Conservation (phyloP, 2,797 vertebrate genomes). For the Cyclura pinguis region DNA sequence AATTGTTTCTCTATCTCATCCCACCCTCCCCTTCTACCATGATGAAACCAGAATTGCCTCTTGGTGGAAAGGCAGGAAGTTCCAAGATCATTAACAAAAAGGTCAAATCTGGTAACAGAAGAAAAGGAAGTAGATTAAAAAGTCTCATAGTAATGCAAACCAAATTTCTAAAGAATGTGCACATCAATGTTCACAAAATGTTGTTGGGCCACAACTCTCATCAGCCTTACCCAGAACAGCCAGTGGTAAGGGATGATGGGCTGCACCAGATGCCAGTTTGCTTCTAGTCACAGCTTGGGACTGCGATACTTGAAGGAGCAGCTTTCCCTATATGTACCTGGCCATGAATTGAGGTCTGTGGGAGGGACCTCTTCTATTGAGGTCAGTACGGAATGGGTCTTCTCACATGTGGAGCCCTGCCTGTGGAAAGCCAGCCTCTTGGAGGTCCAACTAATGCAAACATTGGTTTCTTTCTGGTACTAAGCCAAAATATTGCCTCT, state of each 20-base stretch:
- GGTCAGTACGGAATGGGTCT: too few relatives aligned
- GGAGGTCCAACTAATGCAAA: too few relatives aligned
- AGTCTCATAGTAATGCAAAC: background rate
- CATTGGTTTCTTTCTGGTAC: too few relatives aligned
- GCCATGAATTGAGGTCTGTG: too few relatives aligned
- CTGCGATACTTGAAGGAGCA: too few relatives aligned
- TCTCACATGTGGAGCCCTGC: too few relatives aligned
- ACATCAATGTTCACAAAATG: background rate
- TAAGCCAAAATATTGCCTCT: too few relatives aligned
- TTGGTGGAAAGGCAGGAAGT: background rate
- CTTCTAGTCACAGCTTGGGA: too few relatives aligned
- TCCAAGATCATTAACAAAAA: slow-evolving; percentile 4
- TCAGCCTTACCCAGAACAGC: background rate
- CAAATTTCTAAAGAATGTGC: background rate
- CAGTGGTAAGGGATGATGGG: background rate
- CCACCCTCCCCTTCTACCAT: background rate
- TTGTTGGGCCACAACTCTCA: background rate
- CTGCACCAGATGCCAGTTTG: background rate
- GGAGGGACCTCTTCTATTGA: too few relatives aligned
- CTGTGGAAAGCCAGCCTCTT: too few relatives aligned
- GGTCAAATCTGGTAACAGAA: background rate
- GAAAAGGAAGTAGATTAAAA: slow-evolving; percentile 20
- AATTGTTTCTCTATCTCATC: background rate
- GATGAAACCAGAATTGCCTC: background rate
- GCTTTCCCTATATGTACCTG: too few relatives aligned